Base-by-base conservation (phyloP, 2,113 vertebrate genomes). In the Pampusana beccarii region DNA sequence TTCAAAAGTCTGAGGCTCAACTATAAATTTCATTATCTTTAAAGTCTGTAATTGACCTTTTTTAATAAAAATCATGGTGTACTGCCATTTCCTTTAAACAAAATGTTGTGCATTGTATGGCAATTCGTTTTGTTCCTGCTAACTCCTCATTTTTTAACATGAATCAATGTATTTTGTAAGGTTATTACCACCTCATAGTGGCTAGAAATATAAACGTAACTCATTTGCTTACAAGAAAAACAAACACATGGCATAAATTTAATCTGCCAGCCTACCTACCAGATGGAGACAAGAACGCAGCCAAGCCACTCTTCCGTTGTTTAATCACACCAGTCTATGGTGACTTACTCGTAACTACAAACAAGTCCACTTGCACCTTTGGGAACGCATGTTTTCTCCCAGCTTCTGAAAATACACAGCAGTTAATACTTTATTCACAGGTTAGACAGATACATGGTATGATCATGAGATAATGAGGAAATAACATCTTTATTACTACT, bases 11-110 rank as follows among this genome's bases (percentile, higher is more conserved):
- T 60, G 77, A 95, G 80, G 50, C 65, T 90, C 54, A 70, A 62
- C 4, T 12, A 69, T 64, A 94, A 94, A 97, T 95, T 80, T 86
- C 80, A 96, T 97, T 97, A 94, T 92, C 85, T 89, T 93, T 92
- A 90, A 89, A 61, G 57, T 78, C 61, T 82, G 14, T 54, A 96
- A 85, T 91, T 83, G 90, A 91, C 46, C 31, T 61, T 74, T 80
- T 81, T 36, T 9, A 10, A 77, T 36, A 84, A 93, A 90, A 86
- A 87, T 24, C 73, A 57, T 4, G 3, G 36, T 67, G 83, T 69
- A 51, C 31, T 91, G 88, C 34, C 74, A 91, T 90, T 77, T 91
- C 48, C 69, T 72, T 96, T 90, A 90, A 92, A 71, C 73, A 87
- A 89, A 92, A 87, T 28, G 78, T 31, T 42, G 10, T 95, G 13